These are phyloP conservation scores for Myotis lucifugus DNA, from an alignment of 2,113 vertebrate genomes.

Conservation along the genomic window DNA sequence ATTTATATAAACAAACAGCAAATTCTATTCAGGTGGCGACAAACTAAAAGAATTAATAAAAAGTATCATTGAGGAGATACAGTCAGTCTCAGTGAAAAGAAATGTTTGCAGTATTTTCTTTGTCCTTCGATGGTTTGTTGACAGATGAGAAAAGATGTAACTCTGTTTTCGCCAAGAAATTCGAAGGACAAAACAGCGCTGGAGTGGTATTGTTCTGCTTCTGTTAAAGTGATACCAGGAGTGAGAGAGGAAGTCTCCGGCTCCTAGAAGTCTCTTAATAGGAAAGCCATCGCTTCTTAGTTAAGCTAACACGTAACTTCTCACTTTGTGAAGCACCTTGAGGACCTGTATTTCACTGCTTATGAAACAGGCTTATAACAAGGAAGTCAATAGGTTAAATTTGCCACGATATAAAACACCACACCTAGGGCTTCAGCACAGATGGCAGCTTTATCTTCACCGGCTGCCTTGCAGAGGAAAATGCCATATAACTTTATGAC, in stretches of 20 bases:
- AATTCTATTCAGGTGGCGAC: slow-evolving; percentile 54
- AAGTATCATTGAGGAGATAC: slow-evolving; percentile 54
- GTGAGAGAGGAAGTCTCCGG: background rate
- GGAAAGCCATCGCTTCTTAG: background rate
- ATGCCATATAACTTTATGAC: background rate
- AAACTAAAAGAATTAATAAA: slow-evolving; percentile 70
- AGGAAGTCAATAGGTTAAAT: slow-evolving; percentile 37
- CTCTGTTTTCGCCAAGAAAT: background rate
- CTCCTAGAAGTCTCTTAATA: background rate
- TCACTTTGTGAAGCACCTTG: background rate
- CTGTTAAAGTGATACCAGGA: background rate
- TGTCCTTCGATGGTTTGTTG: background rate
- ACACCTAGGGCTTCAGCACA: background rate
- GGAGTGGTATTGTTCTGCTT: background rate
- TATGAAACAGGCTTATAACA: background rate
- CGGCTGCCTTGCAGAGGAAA: background rate
- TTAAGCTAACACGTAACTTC: background rate
- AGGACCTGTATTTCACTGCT: background rate
- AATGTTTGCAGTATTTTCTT: slow-evolving; percentile 59
- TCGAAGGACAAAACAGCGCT: background rate
- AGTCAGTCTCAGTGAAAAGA: slow-evolving; percentile 64
- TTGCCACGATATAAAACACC: background rate
- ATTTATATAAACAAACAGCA: slow-evolving; percentile 65
- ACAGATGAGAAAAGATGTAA: background rate
- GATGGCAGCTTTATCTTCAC: background rate